These are phyloP conservation scores for Pterocles gutturalis DNA, from an alignment of 2,113 vertebrate species.

Conservation along the genomic window DNA sequence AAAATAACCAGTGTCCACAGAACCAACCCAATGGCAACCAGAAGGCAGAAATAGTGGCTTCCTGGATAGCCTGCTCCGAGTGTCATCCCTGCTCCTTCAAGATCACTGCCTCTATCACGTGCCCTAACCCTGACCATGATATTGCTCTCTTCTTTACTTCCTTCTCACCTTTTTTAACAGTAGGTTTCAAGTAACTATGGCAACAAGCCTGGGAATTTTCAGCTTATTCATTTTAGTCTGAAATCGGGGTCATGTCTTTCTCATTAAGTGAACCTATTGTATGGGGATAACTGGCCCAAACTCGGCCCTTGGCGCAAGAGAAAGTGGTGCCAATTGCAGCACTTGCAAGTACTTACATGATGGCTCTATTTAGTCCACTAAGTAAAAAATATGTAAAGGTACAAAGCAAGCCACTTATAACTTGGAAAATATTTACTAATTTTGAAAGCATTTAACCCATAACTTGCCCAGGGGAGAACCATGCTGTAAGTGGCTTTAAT, in stretches of 20 bases:
- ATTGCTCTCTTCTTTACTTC: not conserved
- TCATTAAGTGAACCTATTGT: not conserved
- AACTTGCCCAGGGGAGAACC: not conserved
- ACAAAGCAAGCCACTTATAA: not conserved
- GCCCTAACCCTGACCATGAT: not conserved
- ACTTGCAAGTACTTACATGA: not conserved
- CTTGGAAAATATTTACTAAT: not conserved
- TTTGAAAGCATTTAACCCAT: not conserved
- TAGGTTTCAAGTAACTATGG: constrained; percentile 32
- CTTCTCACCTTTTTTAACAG: not conserved
- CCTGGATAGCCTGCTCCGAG: not conserved
- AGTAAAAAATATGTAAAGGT: not conserved
- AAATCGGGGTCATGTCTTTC: not conserved
- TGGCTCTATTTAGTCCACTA: not conserved
- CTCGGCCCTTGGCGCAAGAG: not conserved
- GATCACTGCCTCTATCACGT: accelerated
- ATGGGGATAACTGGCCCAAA: not conserved
- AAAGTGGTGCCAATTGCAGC: not conserved
- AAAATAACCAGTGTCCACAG: not conserved
- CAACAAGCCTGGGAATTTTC: not conserved
- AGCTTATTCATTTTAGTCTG: not conserved
- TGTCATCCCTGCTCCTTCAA: not conserved
- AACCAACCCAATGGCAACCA: not conserved
- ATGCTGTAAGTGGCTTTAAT: not conserved
- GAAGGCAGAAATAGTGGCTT: not conserved